Evolutionary conservation across 2,113 vertebrate genomes (phyloP).

Genomic region (Heloderma charlesbogerti): DNA sequence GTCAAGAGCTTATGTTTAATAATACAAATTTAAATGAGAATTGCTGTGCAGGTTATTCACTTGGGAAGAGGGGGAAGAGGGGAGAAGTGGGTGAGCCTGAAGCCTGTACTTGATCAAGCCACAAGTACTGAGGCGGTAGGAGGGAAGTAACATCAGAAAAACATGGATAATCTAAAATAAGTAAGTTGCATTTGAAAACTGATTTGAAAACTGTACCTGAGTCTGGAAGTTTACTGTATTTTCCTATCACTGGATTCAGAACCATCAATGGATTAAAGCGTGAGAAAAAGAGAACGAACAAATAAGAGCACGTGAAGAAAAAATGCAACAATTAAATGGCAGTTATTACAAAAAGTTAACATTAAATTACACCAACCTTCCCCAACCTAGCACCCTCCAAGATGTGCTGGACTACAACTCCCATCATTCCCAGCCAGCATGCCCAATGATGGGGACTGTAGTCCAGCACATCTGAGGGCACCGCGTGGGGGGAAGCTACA

Average conservation of each 20-base stretch:
- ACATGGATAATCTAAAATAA: not conserved
- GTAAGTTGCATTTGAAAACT: not conserved
- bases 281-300: not conserved
- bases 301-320: conserved; percentile 41
- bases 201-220: conserved; percentile 81
- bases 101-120: not conserved
- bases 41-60: not conserved
- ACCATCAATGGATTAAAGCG: conserved; percentile 6
- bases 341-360: not conserved
- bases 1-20: not conserved
- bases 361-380: not conserved
- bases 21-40: not conserved
- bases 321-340: not conserved
- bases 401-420: too few species aligned
- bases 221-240: conserved; percentile 95
- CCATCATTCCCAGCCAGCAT: not conserved
- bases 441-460: not conserved
- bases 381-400: not conserved
- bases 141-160: not conserved
- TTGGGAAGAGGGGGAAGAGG: not conserved
- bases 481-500: not conserved
- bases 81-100: not conserved
- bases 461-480: not conserved
- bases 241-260: conserved; percentile 90
- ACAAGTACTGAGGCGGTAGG: not conserved